These are phyloP conservation scores for Callithrix jacchus DNA, from an alignment of 2,113 vertebrate genomes.

Conservation along the genomic window DNA sequence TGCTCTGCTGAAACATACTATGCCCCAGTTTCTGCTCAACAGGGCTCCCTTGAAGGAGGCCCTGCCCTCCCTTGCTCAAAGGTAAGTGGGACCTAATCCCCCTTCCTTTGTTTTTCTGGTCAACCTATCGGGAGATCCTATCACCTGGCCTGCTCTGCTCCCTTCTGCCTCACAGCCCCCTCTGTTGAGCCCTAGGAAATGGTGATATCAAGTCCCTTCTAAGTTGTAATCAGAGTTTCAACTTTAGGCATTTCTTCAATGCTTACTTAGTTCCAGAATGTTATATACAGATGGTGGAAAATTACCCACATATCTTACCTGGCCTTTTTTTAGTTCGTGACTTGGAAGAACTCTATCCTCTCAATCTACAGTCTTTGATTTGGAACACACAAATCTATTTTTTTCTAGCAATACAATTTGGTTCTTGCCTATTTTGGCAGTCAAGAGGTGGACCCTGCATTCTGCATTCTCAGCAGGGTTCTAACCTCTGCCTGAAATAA, in stretches of 20 bases:
- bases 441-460: background rate
- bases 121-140: background rate
- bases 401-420: no score
- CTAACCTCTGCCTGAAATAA: background rate
- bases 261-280: background rate
- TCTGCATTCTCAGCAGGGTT: background rate
- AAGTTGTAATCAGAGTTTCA: background rate
- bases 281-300: background rate
- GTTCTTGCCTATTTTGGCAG: conserved; percentile 15
- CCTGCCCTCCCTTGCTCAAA: background rate
- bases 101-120: background rate
- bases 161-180: background rate
- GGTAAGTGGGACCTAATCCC: background rate
- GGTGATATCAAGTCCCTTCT: background rate
- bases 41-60: background rate
- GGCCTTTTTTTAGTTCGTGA: no score
- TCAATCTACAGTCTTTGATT: no score
- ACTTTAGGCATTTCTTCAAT: background rate
- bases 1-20: background rate
- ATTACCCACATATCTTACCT: no score
- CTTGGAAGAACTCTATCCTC: no score
- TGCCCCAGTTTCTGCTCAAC: background rate
- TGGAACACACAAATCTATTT: no score
- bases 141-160: background rate
- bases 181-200: background rate